phyloP scores from a whole-genome alignment of 2,888 invertebrate genomes.

The Drosophila putrida region DNA sequence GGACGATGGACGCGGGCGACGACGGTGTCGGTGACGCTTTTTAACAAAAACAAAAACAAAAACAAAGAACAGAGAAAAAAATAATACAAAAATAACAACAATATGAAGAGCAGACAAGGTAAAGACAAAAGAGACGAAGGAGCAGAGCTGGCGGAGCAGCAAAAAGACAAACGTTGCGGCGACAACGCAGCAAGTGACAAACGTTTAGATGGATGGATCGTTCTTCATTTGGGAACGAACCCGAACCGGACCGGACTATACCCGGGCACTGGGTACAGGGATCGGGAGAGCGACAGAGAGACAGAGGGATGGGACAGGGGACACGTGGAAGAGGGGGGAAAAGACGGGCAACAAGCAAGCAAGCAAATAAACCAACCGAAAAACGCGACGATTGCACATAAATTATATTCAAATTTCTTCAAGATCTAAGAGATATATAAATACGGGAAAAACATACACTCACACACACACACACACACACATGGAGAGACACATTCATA shows the following conservation, averaged over 20 bases:
- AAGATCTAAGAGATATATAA: slow-evolving; percentile 80
- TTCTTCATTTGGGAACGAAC: slow-evolving; percentile 61
- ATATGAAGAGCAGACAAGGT: slow-evolving; percentile 16
- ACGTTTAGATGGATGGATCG: slow-evolving; percentile 80
- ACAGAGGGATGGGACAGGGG: background rate
- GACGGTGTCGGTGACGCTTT: slow-evolving; percentile 44
- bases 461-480: slow-evolving; percentile 31
- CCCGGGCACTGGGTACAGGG: slow-evolving; percentile 20
- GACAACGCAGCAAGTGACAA: slow-evolving; percentile 77
- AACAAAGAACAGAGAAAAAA: slow-evolving; percentile 22
- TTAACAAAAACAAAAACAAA: slow-evolving; percentile 27
- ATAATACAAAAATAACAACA: slow-evolving; percentile 29
- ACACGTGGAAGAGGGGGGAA: background rate
- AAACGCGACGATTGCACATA: slow-evolving; percentile 81
- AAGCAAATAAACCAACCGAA: slow-evolving; percentile 75
- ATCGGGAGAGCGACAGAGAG: slow-evolving; percentile 1
- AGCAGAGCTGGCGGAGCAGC: slow-evolving; percentile 68
- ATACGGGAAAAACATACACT: slow-evolving; percentile 67
- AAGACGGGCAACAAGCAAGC: slow-evolving; percentile 19
- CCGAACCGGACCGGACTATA: slow-evolving; percentile 28
- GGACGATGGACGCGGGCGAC: slow-evolving; percentile 30
- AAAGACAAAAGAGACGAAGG: slow-evolving; percentile 65
- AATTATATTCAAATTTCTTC: slow-evolving; percentile 82
- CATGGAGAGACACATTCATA: slow-evolving; percentile 24
- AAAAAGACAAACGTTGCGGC: slow-evolving; percentile 77